Conservation (phyloP, 2,797 vertebrate genomes). For the Thalassophryne amazonica region DNA sequence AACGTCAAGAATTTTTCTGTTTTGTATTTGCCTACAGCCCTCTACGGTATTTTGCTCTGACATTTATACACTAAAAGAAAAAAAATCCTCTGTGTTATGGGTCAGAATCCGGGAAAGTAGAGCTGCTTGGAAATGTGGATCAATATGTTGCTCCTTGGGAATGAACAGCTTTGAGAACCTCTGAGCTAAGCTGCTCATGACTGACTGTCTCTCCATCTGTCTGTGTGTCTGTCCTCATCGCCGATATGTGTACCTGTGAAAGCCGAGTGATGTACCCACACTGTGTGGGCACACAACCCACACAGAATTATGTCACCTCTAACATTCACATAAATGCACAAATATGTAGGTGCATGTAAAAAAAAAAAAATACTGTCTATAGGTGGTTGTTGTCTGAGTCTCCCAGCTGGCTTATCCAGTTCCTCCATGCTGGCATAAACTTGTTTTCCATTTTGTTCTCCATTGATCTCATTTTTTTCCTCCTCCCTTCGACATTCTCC, state of each 20-base stretch:
- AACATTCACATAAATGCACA: slow-evolving; percentile 43
- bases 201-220: slow-evolving; percentile 46
- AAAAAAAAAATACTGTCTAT: slow-evolving; percentile 26
- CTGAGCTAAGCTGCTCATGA: slow-evolving; percentile 54
- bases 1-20: slow-evolving; percentile 5
- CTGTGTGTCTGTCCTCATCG: slow-evolving; percentile 49
- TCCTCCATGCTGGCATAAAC: slow-evolving; percentile 27
- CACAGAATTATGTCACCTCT: slow-evolving; percentile 53
- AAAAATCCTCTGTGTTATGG: slow-evolving; percentile 19
- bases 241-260: slow-evolving; percentile 63
- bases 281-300: slow-evolving; percentile 52
- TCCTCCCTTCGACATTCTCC: slow-evolving; percentile 7
- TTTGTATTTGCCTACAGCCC: not conserved
- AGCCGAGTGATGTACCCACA: slow-evolving; percentile 59
- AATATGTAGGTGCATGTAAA: slow-evolving; percentile 2
- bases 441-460: slow-evolving; percentile 44
- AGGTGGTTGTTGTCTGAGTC: slow-evolving; percentile 34
- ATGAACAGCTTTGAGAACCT: slow-evolving; percentile 39
- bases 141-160: slow-evolving; percentile 43
- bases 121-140: slow-evolving; percentile 32
- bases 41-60: not conserved
- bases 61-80: no score
- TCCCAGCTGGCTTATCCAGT: slow-evolving; percentile 24
- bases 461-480: slow-evolving; percentile 29
- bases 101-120: slow-evolving; percentile 23